Evolutionary conservation across 2,888 invertebrate genomes (phyloP), one percentile per base, ranked within the genome.

Genomic region (Chrysolina oricalcia): DNA sequence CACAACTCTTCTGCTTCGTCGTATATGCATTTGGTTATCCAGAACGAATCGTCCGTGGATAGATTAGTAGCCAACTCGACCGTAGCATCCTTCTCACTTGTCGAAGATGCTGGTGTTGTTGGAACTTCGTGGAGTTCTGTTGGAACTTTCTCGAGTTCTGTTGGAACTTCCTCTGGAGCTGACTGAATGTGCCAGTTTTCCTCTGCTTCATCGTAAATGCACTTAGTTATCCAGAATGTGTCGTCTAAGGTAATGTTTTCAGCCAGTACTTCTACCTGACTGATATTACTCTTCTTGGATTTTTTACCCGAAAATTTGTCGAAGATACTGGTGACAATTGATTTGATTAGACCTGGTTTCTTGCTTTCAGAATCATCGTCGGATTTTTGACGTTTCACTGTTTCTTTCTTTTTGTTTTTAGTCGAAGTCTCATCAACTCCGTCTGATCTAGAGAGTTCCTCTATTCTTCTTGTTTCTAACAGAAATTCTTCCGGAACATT

Each of bases 131-230:
- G 15, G 15, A 13, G 21, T 46, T 64, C 35, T 21, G 13, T 27
- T n/a, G 6, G 21, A 46, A 21, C n/a, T 5, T 56, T 56, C 11
- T 63, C 13, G 10, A 63, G 41, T 21, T 17, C 59, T 53, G 23
- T 17, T 10, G 46, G 9, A 27, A 35, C 40, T 56, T 65, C 23
- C 17, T 73, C 64, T 43, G 62, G 50, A 40, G 74, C 74, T 43
- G 81, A 67, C 35, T 80, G 73, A 68, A 74, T 81, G 56, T 92
- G 92, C 80, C 81, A 83, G 4, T 53, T 88, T 81, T 91, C 91
- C 89, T 94, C 94, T 56, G 93, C 93, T 82, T 93, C 92, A 82
- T 93, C 91, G 83, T 93, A 93, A 21, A 90, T 80, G 82, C 90
- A 88, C 86, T 92, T 93, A 69, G 92, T 90, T 5, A 89, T 85